Base-by-base conservation (phyloP, 1,140 invertebrate genomes). In the Papilio glaucus region DNA sequence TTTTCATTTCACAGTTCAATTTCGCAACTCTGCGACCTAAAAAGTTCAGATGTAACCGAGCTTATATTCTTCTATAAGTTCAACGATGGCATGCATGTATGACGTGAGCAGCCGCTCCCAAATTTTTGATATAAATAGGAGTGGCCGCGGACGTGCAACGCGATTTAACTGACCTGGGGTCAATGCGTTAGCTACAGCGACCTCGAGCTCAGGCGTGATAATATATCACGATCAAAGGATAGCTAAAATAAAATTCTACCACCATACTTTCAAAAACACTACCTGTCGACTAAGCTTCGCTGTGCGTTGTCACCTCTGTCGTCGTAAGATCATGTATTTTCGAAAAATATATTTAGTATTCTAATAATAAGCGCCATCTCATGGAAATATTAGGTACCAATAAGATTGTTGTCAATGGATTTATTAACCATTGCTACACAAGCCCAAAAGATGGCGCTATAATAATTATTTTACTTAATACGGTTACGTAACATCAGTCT, bases 121-220 rank as follows among this genome's bases (percentile, higher is more conserved):
- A 57, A 57, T 57, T 57, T 15, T 65, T 41, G 13, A 33, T 33
- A 33, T 29, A 18, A 63, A 33, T 21, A 65, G 33, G 33, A 41
- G 38, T 41, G 37, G 37, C 62, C 9, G n/a, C 0, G 62, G 18
- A 33, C 62, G 37, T 65, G 62, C 37, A 41, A 24, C 41, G 37
- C 37, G 7, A 65, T 37, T 41, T 10, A 57, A 57, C 62, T 65
- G 62, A 65, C 62, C 62, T 65, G 13, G 41, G 62, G 62, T 65
- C 62, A 63, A 63, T n/a, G 5, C 9, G 18, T 49, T 49, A 49
- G 45, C 18, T 49, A 49, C 10, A 21, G 24, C 21, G 61, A 10
- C 61, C 61, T 38, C 38, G 61, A 63, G 33, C 15, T 39, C n/a
- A 2, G 6, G 21, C 21, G 49, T 18, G 4, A 12, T 39, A 37